Evolutionary conservation across 92 coral and sea anemone genomes (phyloP).

Genomic region (Metridium senile): DNA sequence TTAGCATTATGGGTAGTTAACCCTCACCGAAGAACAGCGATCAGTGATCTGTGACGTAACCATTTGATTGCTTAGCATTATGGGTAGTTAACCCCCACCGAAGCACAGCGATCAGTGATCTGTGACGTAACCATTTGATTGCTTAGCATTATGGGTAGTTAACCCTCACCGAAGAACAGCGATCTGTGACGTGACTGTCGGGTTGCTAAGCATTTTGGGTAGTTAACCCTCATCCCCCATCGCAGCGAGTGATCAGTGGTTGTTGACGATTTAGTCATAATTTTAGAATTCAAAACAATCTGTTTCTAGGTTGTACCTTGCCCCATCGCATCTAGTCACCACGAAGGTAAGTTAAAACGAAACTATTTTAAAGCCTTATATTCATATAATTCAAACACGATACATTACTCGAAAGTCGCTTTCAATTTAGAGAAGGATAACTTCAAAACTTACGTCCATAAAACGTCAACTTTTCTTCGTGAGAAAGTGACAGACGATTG

Average conservation of each 20-base stretch:
- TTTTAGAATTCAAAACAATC: constrained; percentile 74
- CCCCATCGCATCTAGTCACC: constrained; percentile 35
- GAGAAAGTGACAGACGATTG: neutral
- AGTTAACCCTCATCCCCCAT: constrained; percentile 22
- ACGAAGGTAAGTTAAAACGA: constrained; percentile 20
- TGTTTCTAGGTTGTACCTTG: constrained; percentile 21
- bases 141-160: neutral
- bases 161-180: neutral
- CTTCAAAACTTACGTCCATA: neutral
- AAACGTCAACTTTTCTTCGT: constrained; percentile 1
- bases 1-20: neutral
- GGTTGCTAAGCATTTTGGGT: constrained; percentile 23
- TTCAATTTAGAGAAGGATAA: neutral
- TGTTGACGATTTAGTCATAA: constrained; percentile 69
- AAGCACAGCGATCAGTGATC: neutral
- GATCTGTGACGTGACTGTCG: constrained; percentile 15
- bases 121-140: neutral
- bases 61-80: neutral
- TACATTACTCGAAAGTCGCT: constrained; percentile 34
- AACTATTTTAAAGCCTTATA: neutral
- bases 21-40: neutral
- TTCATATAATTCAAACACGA: neutral
- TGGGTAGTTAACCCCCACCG: neutral
- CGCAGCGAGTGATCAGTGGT: constrained; percentile 19
- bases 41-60: neutral